These are phyloP conservation scores for Pseudochirops cupreus DNA, from an alignment of 2,797 vertebrate genomes.

Conservation along the genomic window DNA sequence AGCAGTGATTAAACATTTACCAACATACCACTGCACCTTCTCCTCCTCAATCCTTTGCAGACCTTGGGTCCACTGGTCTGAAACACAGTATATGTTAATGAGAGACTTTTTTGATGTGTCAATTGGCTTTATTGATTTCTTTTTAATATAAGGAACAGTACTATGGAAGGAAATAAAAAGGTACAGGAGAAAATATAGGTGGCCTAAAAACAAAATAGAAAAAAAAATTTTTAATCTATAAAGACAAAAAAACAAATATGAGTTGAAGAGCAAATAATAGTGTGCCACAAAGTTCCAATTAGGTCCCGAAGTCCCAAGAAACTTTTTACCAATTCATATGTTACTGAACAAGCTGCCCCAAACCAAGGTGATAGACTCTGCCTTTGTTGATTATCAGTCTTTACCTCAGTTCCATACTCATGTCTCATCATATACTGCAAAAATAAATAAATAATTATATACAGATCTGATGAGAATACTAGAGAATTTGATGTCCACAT, in stretches of 20 bases:
- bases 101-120: neutral
- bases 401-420: neutral
- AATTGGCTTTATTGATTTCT: neutral
- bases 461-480: neutral
- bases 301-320: neutral
- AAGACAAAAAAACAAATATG: neutral
- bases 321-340: neutral
- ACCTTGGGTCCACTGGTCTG: neutral
- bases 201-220: neutral
- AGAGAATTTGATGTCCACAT: neutral
- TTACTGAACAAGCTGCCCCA: neutral
- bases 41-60: neutral
- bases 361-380: neutral
- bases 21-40: neutral
- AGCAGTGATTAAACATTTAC: neutral
- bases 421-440: neutral
- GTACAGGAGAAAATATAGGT: neutral
- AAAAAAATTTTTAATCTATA: neutral
- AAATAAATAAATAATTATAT: neutral
- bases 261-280: neutral
- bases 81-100: neutral
- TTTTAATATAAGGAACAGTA: neutral
- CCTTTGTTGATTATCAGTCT: neutral
- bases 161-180: neutral
- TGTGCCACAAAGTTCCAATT: neutral